phyloP scores from a whole-genome alignment of 2,888 invertebrate genomes.

The Microctonus brassicae region DNA sequence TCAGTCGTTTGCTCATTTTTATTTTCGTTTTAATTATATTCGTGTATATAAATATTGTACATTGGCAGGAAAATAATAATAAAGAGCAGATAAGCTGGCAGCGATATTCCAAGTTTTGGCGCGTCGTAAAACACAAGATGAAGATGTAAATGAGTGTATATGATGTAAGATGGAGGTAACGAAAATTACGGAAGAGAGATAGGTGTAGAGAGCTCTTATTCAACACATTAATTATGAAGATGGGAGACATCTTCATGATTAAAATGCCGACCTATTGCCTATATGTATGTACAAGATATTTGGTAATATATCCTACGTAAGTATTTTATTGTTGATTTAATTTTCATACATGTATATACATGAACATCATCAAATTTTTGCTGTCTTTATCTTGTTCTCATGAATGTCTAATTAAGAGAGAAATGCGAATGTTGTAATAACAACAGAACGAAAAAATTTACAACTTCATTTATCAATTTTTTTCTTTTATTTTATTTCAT shows the following conservation, averaged over 20 bases:
- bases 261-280: slow-evolving; percentile 46
- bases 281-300: slow-evolving; percentile 9
- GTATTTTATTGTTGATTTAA: no score
- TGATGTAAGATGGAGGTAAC: not conserved
- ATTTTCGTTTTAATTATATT: no score
- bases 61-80: slow-evolving; percentile 7
- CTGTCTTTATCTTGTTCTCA: not conserved
- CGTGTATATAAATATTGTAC: not conserved
- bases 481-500: no score
- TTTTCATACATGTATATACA: no score
- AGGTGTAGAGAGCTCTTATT: not conserved
- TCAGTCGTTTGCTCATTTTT: not conserved
- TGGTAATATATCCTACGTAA: not conserved
- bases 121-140: not conserved
- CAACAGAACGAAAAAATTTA: no score
- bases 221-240: slow-evolving; percentile 58
- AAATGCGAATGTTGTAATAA: not conserved
- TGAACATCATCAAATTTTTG: no score
- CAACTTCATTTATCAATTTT: not conserved
- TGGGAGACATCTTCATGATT: slow-evolving; percentile 56
- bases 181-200: not conserved
- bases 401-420: not conserved
- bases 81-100: not conserved
- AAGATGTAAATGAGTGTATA: not conserved
- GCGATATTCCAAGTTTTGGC: not conserved